phyloP scores from a whole-genome alignment of 2,888 invertebrate species.

The Epirrhoe alternata region DNA sequence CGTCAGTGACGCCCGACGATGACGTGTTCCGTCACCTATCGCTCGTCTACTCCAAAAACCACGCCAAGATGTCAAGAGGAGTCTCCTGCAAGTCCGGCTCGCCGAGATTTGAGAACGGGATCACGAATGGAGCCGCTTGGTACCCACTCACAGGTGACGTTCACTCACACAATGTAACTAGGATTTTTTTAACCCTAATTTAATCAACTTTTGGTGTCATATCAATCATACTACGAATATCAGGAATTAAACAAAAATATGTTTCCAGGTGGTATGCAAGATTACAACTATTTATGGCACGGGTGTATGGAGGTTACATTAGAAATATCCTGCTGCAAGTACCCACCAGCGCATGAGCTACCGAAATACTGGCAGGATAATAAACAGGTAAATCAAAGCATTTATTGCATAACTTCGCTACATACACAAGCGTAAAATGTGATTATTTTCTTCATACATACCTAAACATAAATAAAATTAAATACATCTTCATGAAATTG shows the following conservation, averaged over 20 bases:
- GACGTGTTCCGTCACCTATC: conserved; percentile 96
- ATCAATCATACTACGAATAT: neutral
- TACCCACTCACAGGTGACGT: conserved; percentile 91
- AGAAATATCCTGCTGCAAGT: conserved; percentile 98
- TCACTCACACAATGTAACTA: too few species aligned
- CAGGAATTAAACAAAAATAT: neutral
- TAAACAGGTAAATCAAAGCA: conserved; percentile 85
- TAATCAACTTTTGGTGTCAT: too few species aligned
- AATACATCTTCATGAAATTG: neutral
- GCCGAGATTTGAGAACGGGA: conserved; percentile 93
- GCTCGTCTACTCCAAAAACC: conserved; percentile 93
- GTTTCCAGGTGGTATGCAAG: conserved; percentile 92
- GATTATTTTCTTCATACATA: too few species aligned
- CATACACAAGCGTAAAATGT: too few species aligned
- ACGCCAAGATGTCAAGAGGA: conserved; percentile 94
- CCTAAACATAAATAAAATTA: neutral
- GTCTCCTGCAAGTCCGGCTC: conserved; percentile 91
- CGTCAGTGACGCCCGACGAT: conserved; percentile 95
- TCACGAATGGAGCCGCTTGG: conserved; percentile 98
- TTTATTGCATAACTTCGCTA: too few species aligned
- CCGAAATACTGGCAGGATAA: conserved; percentile 95
- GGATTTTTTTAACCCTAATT: neutral
- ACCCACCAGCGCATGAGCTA: conserved; percentile 92
- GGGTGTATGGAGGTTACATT: conserved; percentile 98
- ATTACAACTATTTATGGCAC: conserved; percentile 96